Conservation (phyloP, 2,888 invertebrate genomes). For the Chromoteleia sp. region DNA sequence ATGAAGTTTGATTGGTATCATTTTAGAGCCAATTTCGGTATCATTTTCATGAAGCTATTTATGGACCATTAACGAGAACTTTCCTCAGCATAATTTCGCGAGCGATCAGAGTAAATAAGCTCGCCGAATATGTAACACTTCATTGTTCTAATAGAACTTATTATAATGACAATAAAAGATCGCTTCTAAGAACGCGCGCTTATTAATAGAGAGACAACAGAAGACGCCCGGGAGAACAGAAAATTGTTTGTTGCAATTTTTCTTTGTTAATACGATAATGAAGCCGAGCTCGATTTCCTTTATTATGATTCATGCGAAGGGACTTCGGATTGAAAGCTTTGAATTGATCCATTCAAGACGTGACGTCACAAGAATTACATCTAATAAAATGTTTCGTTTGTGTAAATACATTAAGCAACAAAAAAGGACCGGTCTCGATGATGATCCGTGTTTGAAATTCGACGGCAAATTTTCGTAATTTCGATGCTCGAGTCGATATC, state of each 20-base stretch:
- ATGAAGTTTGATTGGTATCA: no score
- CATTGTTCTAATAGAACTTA: constrained; percentile 66
- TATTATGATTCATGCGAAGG: constrained; percentile 67
- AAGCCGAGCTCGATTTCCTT: constrained; percentile 63
- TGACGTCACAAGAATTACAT: constrained; percentile 53
- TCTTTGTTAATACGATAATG: constrained; percentile 68
- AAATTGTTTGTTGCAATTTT: constrained; percentile 68
- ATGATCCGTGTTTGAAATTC: not conserved
- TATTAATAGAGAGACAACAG: constrained; percentile 67
- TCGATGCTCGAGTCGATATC: no score
- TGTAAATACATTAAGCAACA: constrained; percentile 46
- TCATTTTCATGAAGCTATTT: no score
- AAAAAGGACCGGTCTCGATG: not conserved
- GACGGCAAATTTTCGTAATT: no score
- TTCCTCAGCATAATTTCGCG: constrained; percentile 29
- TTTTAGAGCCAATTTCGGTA: no score
- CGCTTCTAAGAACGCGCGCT: constrained; percentile 59
- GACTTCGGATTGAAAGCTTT: constrained; percentile 65
- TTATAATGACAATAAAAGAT: constrained; percentile 58
- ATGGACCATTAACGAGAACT: constrained; percentile 10
- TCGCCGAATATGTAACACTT: constrained; percentile 44
- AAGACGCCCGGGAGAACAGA: constrained; percentile 57
- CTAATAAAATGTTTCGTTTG: constrained; percentile 62
- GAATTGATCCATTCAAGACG: constrained; percentile 64
- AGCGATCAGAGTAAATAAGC: constrained; percentile 30